These are phyloP conservation scores for Trachythela sp. DNA, from an alignment of 64 coral and sea anemone genomes.

Conservation along the genomic window DNA sequence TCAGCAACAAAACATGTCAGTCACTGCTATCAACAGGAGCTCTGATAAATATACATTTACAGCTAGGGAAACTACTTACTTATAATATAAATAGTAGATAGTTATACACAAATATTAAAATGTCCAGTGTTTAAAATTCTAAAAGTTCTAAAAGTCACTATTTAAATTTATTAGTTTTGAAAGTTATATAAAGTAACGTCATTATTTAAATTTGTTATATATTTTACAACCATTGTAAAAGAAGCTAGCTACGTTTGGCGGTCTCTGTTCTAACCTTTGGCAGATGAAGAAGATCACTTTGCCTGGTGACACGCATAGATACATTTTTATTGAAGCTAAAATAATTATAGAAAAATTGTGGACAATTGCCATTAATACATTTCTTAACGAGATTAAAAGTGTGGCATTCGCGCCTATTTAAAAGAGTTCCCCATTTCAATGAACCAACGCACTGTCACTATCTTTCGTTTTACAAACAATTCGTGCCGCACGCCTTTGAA, in stretches of 20 bases:
- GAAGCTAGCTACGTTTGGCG: background rate
- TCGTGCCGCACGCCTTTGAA: constrained; percentile 31
- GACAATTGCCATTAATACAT: constrained; percentile 47
- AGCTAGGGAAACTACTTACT: too few relatives aligned
- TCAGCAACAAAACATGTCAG: too few relatives aligned
- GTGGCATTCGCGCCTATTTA: background rate
- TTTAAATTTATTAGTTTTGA: too few relatives aligned
- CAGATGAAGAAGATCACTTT: background rate
- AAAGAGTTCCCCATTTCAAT: constrained; percentile 39
- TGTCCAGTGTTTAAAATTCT: too few relatives aligned
- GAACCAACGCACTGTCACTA: constrained; percentile 22
- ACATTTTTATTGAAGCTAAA: constrained; percentile 29
- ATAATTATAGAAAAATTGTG: constrained; percentile 39
- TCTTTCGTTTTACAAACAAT: background rate
- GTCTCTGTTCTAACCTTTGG: background rate
- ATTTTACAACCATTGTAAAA: background rate
- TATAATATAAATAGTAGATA: too few relatives aligned
- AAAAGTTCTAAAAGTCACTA: too few relatives aligned
- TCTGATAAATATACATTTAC: too few relatives aligned
- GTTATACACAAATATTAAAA: too few relatives aligned
- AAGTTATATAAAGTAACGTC: too few relatives aligned
- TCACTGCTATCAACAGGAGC: too few relatives aligned
- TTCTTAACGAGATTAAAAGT: constrained; percentile 45
- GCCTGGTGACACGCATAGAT: background rate
- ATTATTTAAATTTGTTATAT: too few relatives aligned